These are phyloP conservation scores for Aphelocoma coerulescens DNA, from an alignment of 2,113 vertebrate genomes.

Conservation along the genomic window DNA sequence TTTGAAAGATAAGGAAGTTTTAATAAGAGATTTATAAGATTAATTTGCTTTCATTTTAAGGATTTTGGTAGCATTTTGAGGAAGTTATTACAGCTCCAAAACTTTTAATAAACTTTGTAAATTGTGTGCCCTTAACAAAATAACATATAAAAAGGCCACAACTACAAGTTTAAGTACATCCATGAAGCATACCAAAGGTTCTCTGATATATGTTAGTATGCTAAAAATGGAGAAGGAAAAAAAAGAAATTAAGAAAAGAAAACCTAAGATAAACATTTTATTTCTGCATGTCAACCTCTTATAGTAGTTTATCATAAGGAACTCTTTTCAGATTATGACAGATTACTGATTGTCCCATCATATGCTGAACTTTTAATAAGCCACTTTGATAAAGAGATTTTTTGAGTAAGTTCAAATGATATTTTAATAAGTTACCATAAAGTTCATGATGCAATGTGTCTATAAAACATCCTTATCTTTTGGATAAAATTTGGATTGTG, in stretches of 20 bases:
- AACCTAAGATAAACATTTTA: neutral
- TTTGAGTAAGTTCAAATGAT: neutral
- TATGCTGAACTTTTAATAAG: neutral
- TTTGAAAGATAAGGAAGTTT: neutral
- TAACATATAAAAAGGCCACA: neutral
- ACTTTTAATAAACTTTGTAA: neutral
- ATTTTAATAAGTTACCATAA: neutral
- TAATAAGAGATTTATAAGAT: neutral
- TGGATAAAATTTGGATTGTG: neutral
- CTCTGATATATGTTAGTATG: neutral
- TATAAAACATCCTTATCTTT: neutral
- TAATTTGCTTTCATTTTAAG: neutral
- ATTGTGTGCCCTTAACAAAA: neutral
- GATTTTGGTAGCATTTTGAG: neutral
- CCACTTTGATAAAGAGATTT: neutral
- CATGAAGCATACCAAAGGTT: neutral
- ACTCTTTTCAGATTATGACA: neutral
- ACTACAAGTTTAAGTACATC: neutral
- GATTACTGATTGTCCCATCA: neutral
- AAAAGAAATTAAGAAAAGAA: neutral
- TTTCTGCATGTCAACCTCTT: neutral
- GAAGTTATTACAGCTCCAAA: neutral
- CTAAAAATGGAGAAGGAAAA: neutral
- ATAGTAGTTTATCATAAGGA: neutral
- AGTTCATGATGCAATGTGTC: accelerated